Base-by-base conservation (phyloP, 2,888 invertebrate species). In the Caenorhabditis uteleia region DNA sequence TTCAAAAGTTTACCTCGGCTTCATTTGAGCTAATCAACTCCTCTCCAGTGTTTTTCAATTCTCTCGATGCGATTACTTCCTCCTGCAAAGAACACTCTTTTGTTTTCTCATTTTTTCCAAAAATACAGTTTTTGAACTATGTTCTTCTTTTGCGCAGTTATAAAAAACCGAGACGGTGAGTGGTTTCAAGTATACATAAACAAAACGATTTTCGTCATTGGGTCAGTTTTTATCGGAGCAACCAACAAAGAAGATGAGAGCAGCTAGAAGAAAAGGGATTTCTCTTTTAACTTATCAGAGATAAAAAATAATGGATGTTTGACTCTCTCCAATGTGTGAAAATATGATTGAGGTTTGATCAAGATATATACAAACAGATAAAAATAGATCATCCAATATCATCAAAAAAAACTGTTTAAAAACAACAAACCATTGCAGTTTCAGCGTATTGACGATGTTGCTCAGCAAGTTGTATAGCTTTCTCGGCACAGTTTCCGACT, bases 41-140 rank as follows among this genome's bases (percentile, higher is more conserved):
- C 77, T 92, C 90, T 47, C 93, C 93, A 40, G 84, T 82, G 38
- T 83, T 80, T 77, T 92, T 89, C 73, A 94, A 90, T 83, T 91
- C 89, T 72, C 90, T 89, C 25, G 93, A 92, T 70, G 83, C 88
- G 76, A 90, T 89, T 68, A 93, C 88, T 85, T 93, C 93, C 81
- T 88, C 88, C 87, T 90, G 83, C 48, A 73, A 57, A 62, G 21
- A 42, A 40, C n/a, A 4, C 5, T 6, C 42, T 5, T n/a, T 42
- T 25, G 18, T 25, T 42, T 25, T 7, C 29, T 34, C 39, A 38
- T 44, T 44, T 42, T 44, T 49, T 40, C 16, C 54, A 48, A 46
- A 54, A 45, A 45, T 29, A 36, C 36, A n/a, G n/a, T n/a, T n/a
- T n/a, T n/a, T n/a, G n/a, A n/a, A n/a, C n/a, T n/a, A n/a, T n/a